These are phyloP conservation scores for Sesamia inferens DNA, from an alignment of 2,888 invertebrate species.

Conservation along the genomic window DNA sequence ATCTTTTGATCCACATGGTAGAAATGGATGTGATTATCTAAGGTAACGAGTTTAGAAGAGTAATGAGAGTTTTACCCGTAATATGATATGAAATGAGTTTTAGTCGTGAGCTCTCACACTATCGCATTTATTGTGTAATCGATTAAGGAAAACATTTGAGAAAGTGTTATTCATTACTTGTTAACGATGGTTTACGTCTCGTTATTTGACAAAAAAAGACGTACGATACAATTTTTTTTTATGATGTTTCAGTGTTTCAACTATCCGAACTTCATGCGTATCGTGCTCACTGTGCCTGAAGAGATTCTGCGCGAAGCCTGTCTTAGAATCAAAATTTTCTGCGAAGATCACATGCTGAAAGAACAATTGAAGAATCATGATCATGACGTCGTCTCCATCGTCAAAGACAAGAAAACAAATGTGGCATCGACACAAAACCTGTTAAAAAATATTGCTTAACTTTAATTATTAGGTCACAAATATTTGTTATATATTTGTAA, in stretches of 20 bases:
- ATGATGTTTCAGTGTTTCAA: slow-evolving; percentile 94
- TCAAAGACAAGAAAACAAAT: slow-evolving; percentile 10
- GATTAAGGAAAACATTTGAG: background rate
- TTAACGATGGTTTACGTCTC: background rate
- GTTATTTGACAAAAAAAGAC: background rate
- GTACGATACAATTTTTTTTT: background rate
- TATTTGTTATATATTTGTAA: background rate
- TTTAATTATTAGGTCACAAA: background rate
- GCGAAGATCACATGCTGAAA: slow-evolving; percentile 89
- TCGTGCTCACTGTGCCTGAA: slow-evolving; percentile 98
- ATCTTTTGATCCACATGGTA: too few species aligned
- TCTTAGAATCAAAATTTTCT: slow-evolving; percentile 95
- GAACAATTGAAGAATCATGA: slow-evolving; percentile 28
- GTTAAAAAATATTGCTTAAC: slow-evolving; percentile 42
- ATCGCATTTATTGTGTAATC: background rate
- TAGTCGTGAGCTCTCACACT: background rate
- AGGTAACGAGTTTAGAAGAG: too few species aligned
- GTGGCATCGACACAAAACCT: slow-evolving; percentile 20
- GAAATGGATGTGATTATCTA: too few species aligned
- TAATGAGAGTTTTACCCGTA: background rate
- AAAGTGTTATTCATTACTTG: background rate
- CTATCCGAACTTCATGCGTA: slow-evolving; percentile 96
- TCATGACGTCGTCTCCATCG: slow-evolving; percentile 41
- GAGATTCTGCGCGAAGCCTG: slow-evolving; percentile 96
- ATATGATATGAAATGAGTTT: background rate